These are phyloP conservation scores for Gobius niger DNA, from an alignment of 2,113 vertebrate species.

Conservation along the genomic window DNA sequence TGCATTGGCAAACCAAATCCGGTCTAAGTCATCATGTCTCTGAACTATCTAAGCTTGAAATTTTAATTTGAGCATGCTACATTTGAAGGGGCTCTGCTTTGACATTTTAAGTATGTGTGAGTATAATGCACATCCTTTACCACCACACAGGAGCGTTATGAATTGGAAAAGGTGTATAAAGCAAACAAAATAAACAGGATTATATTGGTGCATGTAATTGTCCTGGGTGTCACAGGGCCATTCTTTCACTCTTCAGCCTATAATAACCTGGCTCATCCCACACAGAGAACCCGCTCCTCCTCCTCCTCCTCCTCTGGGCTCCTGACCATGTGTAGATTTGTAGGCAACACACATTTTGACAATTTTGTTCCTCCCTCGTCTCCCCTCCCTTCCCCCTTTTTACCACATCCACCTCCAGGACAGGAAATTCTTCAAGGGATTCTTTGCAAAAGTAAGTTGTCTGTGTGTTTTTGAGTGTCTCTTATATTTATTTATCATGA, in stretches of 20 bases:
- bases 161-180: background rate
- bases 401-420: conserved; percentile 86
- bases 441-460: conserved; percentile 99
- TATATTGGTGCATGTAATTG: background rate
- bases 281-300: conserved; percentile 44
- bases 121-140: too few relatives aligned
- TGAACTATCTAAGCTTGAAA: too few relatives aligned
- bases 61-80: too few relatives aligned
- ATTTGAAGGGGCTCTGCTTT: too few relatives aligned
- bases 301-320: conserved; percentile 72
- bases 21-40: too few relatives aligned
- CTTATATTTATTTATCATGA: conserved; percentile 22
- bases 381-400: conserved; percentile 57
- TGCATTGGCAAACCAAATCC: too few relatives aligned
- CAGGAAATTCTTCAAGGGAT: conserved; percentile 99
- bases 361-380: conserved; percentile 86
- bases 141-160: too few relatives aligned
- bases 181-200: background rate
- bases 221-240: conserved; percentile 27
- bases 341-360: conserved; percentile 93
- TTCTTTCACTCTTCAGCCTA: conserved; percentile 16
- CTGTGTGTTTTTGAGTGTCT: conserved; percentile 68
- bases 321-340: conserved; percentile 79
- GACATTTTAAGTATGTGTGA: too few relatives aligned
- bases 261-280: conserved; percentile 36